These are phyloP conservation scores for Margarornis squamiger DNA, from an alignment of 2,797 vertebrate genomes.

Conservation along the genomic window DNA sequence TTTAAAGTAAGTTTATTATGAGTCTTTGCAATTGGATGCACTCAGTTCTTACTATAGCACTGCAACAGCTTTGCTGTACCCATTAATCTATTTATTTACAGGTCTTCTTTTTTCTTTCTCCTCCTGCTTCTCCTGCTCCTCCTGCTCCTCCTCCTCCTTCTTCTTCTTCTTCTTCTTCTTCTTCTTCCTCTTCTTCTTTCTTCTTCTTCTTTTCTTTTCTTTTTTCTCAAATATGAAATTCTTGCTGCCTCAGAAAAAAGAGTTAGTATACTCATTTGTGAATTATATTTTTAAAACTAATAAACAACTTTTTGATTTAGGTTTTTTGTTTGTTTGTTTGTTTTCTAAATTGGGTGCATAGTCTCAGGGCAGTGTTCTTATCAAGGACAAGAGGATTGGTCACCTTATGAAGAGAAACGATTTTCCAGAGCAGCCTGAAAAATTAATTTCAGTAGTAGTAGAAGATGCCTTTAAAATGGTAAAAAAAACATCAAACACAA, in stretches of 20 bases:
- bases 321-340: no score
- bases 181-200: no score
- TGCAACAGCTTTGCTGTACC: neutral
- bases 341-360: neutral
- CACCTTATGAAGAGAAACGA: neutral
- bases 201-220: neutral
- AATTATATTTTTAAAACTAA: neutral
- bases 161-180: no score
- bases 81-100: neutral
- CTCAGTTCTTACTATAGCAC: neutral
- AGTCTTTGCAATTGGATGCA: neutral
- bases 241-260: neutral
- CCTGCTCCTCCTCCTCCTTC: no score
- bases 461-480: neutral
- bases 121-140: no score
- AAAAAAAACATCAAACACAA: neutral
- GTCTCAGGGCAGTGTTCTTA: neutral
- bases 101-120: neutral
- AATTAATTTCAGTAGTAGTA: neutral
- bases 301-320: fast-evolving
- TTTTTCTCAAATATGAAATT: neutral
- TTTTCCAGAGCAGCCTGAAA: neutral
- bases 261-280: neutral
- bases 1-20: neutral
- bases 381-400: neutral